Percentiles rank a stretch among this genome's conserved stretches.
Conservation (phyloP, 2,113 vertebrate species). For the Xenopus borealis region DNA sequence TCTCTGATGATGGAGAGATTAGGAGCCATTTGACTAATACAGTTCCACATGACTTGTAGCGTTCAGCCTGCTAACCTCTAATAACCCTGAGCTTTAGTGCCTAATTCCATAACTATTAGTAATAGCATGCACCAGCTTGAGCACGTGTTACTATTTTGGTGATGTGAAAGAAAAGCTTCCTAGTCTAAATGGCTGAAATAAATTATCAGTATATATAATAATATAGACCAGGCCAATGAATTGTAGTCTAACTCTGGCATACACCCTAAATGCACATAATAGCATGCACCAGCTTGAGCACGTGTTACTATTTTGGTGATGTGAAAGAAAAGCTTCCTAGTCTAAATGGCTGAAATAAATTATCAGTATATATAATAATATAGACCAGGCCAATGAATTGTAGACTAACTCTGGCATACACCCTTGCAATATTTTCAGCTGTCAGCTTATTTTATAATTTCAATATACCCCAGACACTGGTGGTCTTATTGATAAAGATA, state of each 20-base stretch:
- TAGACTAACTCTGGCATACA: too few relatives aligned
- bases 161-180: constrained; percentile 6
- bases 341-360: not conserved
- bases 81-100: constrained; percentile 1
- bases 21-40: not conserved
- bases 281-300: not conserved
- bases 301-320: not conserved
- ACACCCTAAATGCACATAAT: too few relatives aligned
- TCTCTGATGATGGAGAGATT: not conserved
- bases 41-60: not conserved
- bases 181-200: not conserved
- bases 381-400: too few relatives aligned
- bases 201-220: not conserved
- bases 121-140: not conserved
- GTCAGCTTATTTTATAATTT: too few relatives aligned
- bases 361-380: not conserved
- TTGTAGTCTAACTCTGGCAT: too few relatives aligned
- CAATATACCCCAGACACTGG: too few relatives aligned
- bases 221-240: too few relatives aligned
- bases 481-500: too few relatives aligned
- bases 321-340: constrained; percentile 9
- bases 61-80: not conserved
- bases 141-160: not conserved
- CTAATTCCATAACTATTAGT: not conserved
- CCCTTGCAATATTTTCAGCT: too few relatives aligned